Evolutionary conservation across 2,797 vertebrate genomes (phyloP).

Genomic region (Sciurus vulgaris): DNA sequence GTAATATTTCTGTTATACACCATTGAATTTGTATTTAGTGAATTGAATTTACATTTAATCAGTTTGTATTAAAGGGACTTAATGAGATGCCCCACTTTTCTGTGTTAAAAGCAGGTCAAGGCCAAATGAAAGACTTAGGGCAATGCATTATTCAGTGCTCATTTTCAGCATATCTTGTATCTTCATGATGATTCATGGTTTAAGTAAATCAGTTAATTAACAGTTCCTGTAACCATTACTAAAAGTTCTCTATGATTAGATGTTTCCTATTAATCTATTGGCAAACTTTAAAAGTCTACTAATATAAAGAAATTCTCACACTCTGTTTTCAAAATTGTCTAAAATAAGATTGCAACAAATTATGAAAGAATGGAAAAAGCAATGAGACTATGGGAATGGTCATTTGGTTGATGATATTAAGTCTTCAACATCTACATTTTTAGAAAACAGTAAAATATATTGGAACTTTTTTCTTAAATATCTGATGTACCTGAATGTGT

Average conservation of each 20-base stretch:
- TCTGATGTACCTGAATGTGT: not conserved
- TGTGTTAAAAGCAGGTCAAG: conserved; percentile 67
- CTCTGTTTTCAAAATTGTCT: not conserved
- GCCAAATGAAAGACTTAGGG: not conserved
- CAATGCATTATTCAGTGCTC: conserved; percentile 11
- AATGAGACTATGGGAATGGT: not conserved
- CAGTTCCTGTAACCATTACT: conserved; percentile 8
- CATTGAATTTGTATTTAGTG: conserved; percentile 66
- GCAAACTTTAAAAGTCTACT: not conserved
- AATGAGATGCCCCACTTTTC: conserved; percentile 51
- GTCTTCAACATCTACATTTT: not conserved
- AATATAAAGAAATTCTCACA: not conserved
- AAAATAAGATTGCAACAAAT: not conserved
- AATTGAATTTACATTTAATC: conserved; percentile 70
- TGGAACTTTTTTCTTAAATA: not conserved
- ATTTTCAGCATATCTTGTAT: conserved; percentile 14
- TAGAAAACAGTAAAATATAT: not conserved
- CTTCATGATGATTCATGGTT: conserved; percentile 58
- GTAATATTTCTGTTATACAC: conserved; percentile 55
- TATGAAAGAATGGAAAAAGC: not conserved
- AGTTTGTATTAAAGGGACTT: conserved; percentile 55
- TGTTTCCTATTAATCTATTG: conserved; percentile 7
- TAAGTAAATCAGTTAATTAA: conserved; percentile 58
- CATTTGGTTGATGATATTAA: not conserved
- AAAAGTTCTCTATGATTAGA: conserved; percentile 29